Evolutionary conservation across 2,888 invertebrate species (phyloP).

Genomic region (Tuberolachnus salignus): DNA sequence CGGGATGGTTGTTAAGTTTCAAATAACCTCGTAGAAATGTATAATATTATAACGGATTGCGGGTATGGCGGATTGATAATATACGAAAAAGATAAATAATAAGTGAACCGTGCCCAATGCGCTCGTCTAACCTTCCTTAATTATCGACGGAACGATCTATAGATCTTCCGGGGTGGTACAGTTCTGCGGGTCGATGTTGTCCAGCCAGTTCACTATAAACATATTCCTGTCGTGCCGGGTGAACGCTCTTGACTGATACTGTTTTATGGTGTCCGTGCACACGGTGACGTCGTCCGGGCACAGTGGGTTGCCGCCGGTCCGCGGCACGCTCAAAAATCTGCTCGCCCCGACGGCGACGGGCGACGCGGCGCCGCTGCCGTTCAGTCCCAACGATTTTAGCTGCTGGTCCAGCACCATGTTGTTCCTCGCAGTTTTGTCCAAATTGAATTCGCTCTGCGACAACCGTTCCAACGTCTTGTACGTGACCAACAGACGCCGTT

Average conservation of each 20-base stretch:
- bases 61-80: too few relatives aligned
- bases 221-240: constrained; percentile 92
- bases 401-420: not conserved
- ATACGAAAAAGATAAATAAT: too few relatives aligned
- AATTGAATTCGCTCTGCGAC: constrained; percentile 83
- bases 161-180: not conserved
- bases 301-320: constrained; percentile 39
- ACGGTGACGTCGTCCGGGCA: constrained; percentile 68
- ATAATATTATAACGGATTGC: too few relatives aligned
- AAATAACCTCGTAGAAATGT: too few relatives aligned
- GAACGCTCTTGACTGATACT: constrained; percentile 66
- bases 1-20: too few relatives aligned
- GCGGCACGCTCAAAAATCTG: constrained; percentile 28
- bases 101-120: too few relatives aligned
- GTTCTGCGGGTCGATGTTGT: constrained; percentile 77
- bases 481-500: constrained; percentile 77
- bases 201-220: constrained; percentile 95
- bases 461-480: constrained; percentile 81
- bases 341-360: constrained; percentile 61
- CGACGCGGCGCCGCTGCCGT: constrained; percentile 62
- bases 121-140: too few relatives aligned
- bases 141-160: not conserved
- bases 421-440: constrained; percentile 69
- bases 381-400: constrained; percentile 62
- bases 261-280: constrained; percentile 67